A percentile compares a stretch with the other conserved stretches of the same genome.
Conservation (phyloP, 2,888 invertebrate species). For the Amiota communis region DNA sequence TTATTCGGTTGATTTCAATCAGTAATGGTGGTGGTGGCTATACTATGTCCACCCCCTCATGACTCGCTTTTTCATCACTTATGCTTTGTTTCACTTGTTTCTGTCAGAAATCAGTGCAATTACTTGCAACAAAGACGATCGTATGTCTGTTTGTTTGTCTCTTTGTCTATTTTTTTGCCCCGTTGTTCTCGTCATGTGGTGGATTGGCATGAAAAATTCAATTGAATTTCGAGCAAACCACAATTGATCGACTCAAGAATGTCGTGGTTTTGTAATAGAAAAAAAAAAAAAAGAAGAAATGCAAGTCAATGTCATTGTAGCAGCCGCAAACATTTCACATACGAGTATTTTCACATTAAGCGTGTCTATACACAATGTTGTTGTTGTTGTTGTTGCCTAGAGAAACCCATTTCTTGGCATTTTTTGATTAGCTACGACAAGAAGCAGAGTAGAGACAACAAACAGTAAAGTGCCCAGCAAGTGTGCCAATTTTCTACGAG, state of each 20-base stretch:
- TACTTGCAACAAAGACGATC: constrained; percentile 35
- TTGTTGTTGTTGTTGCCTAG: too few relatives aligned
- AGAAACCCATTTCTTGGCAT: constrained; percentile 1
- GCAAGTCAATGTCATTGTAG: constrained; percentile 1
- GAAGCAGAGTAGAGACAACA: not conserved
- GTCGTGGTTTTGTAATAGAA: constrained; percentile 5
- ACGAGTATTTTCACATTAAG: not conserved
- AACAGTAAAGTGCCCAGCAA: constrained; percentile 8
- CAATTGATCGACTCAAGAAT: constrained; percentile 16
- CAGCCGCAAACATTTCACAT: constrained; percentile 3
- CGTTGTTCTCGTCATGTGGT: not conserved
- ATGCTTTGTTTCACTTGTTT: not conserved
- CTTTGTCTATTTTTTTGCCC: not conserved
- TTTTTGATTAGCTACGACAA: constrained; percentile 14
- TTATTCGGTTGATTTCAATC: constrained; percentile 19
- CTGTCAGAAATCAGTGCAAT: not conserved
- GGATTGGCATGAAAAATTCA: constrained; percentile 13
- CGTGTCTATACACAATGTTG: too few relatives aligned
- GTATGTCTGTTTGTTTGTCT: not conserved
- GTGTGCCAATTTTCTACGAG: constrained; percentile 10
- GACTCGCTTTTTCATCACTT: too few relatives aligned
- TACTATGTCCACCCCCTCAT: too few relatives aligned
- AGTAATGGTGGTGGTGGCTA: not conserved
- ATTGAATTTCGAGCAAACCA: constrained; percentile 22
- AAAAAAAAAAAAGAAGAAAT: not conserved